Evolutionary conservation across 2,797 vertebrate species (phyloP).

Genomic region (Danio tinwini): DNA sequence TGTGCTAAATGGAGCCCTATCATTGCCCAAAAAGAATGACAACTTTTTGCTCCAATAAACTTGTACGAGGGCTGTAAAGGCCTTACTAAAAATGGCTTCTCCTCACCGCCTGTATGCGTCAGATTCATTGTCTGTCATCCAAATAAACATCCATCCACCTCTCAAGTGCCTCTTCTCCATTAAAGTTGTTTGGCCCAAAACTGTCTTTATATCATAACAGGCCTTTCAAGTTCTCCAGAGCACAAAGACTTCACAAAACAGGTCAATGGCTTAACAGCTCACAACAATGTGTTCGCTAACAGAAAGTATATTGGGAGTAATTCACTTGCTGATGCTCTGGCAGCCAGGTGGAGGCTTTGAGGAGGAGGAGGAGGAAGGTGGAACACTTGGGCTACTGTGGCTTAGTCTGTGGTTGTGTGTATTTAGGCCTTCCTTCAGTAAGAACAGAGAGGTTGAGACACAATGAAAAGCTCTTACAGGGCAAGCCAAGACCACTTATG

Average conservation of each 20-base stretch:
- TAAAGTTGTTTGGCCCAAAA: constrained; percentile 58
- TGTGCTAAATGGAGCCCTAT: constrained; percentile 66
- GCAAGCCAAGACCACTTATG: constrained; percentile 4
- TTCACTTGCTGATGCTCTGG: constrained; percentile 69
- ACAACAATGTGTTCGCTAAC: constrained; percentile 74
- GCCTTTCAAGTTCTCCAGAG: constrained; percentile 62
- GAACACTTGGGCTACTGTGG: constrained; percentile 13
- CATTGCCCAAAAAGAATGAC: constrained; percentile 66
- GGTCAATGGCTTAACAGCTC: constrained; percentile 69
- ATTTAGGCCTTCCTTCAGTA: constrained; percentile 40
- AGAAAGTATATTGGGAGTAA: constrained; percentile 68
- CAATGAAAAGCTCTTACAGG: background rate
- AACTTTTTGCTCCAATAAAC: constrained; percentile 65
- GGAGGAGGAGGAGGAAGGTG: constrained; percentile 34
- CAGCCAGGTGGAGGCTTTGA: constrained; percentile 50
- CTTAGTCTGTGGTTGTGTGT: constrained; percentile 54
- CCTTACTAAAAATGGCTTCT: constrained; percentile 63
- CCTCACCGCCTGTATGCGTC: constrained; percentile 58
- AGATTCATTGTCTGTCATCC: constrained; percentile 59
- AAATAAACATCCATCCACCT: constrained; percentile 63
- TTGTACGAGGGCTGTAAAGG: constrained; percentile 63
- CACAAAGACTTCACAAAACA: constrained; percentile 61
- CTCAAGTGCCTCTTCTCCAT: constrained; percentile 60
- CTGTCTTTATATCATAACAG: constrained; percentile 58
- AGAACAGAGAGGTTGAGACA: constrained; percentile 7